A percentile compares a stretch with the other conserved stretches of the same genome.
Evolutionary conservation across 2,888 invertebrate genomes (phyloP).

Genomic region (Drosophila anomalata): DNA sequence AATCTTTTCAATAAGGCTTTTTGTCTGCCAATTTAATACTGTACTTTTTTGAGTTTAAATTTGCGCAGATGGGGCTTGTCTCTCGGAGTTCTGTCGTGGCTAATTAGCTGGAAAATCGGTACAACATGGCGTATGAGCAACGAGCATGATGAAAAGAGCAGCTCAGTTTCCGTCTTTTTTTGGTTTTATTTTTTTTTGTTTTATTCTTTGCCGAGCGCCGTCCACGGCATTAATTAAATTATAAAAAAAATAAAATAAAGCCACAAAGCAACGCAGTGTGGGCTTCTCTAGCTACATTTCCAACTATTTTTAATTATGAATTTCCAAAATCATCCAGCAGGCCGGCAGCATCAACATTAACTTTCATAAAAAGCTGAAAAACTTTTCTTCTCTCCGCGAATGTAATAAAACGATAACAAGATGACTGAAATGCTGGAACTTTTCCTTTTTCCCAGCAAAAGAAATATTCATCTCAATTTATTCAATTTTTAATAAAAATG

Average conservation of each 20-base stretch:
- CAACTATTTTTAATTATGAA: conserved; percentile 76
- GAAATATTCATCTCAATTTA: conserved; percentile 54
- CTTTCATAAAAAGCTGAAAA: conserved; percentile 63
- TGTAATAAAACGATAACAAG: conserved; percentile 51
- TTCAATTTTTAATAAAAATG: conserved; percentile 75
- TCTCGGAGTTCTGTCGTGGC: conserved; percentile 17
- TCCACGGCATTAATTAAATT: conserved; percentile 42
- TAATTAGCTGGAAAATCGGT: conserved; percentile 58
- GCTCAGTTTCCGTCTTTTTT: conserved; percentile 17
- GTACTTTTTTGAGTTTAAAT: background rate
- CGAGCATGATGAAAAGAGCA: conserved; percentile 33
- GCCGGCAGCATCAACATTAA: conserved; percentile 55
- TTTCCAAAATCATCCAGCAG: conserved; percentile 54
- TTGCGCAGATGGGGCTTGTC: background rate
- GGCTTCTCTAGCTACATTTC: conserved; percentile 37
- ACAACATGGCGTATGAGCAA: conserved; percentile 52
- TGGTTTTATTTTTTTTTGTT: background rate
- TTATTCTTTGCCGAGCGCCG: background rate
- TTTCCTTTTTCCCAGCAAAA: conserved; percentile 30
- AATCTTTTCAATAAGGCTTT: background rate
- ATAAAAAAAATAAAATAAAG: conserved; percentile 58
- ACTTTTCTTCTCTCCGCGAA: conserved; percentile 50
- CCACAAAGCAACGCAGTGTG: conserved; percentile 16
- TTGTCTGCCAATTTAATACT: background rate
- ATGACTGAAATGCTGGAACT: conserved; percentile 25